These are phyloP conservation scores for Noctua fimbriata DNA, from an alignment of 2,888 invertebrate species.

Conservation along the genomic window DNA sequence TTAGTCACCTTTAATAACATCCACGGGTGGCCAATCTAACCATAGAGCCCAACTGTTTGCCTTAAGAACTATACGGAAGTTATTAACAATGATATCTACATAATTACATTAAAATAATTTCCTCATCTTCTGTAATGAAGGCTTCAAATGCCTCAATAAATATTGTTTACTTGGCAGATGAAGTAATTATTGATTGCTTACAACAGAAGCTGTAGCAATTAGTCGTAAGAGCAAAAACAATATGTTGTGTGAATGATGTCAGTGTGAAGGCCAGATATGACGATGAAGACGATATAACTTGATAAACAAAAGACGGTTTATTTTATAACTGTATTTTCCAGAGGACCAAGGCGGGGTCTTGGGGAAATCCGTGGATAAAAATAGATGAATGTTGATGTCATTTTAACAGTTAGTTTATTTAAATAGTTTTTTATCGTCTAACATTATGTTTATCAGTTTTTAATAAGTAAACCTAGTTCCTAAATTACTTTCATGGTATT, in stretches of 20 bases:
- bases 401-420: not conserved
- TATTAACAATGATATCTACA: not conserved
- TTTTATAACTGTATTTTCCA: conserved; percentile 1
- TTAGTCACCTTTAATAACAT: not conserved
- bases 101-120: not conserved
- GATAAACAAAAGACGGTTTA: not conserved
- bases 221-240: not conserved
- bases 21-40: not conserved
- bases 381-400: too few species aligned
- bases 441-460: not conserved
- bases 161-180: not conserved
- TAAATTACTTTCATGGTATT: not conserved
- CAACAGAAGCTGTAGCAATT: not conserved
- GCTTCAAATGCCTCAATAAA: not conserved
- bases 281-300: not conserved
- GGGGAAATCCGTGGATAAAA: not conserved
- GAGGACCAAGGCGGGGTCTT: not conserved
- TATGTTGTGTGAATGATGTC: not conserved
- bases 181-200: not conserved
- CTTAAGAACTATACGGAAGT: not conserved
- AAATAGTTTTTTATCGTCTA: not conserved
- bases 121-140: not conserved
- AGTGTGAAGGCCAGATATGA: not conserved
- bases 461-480: not conserved
- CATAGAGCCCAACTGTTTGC: not conserved